Base-by-base conservation (phyloP, 64 coral and sea anemone species). In the Pachyseris speciosa region DNA sequence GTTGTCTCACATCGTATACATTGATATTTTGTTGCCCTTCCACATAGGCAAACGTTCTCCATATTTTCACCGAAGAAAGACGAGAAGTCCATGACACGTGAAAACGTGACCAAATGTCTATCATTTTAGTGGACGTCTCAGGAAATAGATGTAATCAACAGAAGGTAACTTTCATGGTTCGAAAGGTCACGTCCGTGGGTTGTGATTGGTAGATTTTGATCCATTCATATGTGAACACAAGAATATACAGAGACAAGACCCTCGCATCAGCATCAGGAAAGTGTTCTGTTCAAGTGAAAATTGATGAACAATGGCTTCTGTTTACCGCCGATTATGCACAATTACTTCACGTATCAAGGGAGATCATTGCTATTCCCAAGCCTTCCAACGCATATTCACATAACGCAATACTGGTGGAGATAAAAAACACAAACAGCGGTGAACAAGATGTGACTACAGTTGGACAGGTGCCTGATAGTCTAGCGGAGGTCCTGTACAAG, bases 401-500 rank as follows among this genome's bases (percentile, higher is more conserved):
- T 40, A 37, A 39, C 36, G 69, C 69, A 38, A 72, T 72, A 22
- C 34, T 41, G 38, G 69, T 22, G 69, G 13, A 72, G 37, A 41
- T 72, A 16, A 70, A 70, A 70, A 70, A 70, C 67, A 70, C 67
- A 70, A 70, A 70, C 67, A 9, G 67, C 67, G 32, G 67, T 26
- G 67, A 70, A 70, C 67, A 70, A 70, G 67, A 70, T 70, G 67
- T 15, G 9, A 70, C 67, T 70, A 70, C 67, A 70, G 67, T 70
- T 70, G 26, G 33, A 36, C 0, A 70, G 32, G 67, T 70, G 32
- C 31, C 67, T 70, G 67, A 72, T 72, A 42, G 69, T 72, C 69
- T 72, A 39, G 36, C 69, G 69, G 69, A 72, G 69, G 69, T 72
- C 69, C 69, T 72, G 69, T 72, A 72, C 69, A 72, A 72, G 37